A percentile compares a stretch with the other conserved stretches of the same genome.
Conservation (phyloP, 2,888 invertebrate genomes). For the Drosophila rellima region DNA sequence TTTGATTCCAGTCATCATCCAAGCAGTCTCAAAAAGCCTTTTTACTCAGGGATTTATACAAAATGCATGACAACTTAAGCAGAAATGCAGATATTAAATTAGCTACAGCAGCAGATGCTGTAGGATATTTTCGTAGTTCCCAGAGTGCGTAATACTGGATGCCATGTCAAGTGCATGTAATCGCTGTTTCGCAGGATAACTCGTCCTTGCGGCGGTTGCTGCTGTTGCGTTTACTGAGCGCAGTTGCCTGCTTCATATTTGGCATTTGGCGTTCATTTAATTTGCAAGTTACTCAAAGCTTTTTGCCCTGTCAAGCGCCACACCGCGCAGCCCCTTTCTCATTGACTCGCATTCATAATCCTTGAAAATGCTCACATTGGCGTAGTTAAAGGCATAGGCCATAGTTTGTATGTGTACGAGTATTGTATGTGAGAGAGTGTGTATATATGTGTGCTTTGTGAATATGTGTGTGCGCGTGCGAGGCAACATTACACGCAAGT, state of each 20-base stretch:
- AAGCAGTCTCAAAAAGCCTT: constrained; percentile 50
- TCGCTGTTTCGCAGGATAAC: constrained; percentile 19
- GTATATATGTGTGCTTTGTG: neutral
- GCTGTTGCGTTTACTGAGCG: constrained; percentile 2
- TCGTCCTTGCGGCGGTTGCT: constrained; percentile 16
- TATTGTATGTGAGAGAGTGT: constrained; percentile 32
- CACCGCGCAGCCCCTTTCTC: constrained; percentile 18
- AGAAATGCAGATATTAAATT: constrained; percentile 18
- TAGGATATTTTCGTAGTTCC: neutral
- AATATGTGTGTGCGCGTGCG: constrained; percentile 26
- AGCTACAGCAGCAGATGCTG: neutral
- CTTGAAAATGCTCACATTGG: constrained; percentile 54
- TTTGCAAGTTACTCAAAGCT: constrained; percentile 42
- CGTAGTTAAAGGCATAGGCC: constrained; percentile 54
- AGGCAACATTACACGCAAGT: constrained; percentile 71
- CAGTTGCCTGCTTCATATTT: constrained; percentile 34
- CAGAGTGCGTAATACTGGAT: constrained; percentile 13
- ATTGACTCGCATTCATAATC: constrained; percentile 46
- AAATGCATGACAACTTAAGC: constrained; percentile 34
- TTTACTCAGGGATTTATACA: constrained; percentile 38
- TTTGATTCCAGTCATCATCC: constrained; percentile 19
- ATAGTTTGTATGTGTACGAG: constrained; percentile 15
- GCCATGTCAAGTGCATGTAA: constrained; percentile 25
- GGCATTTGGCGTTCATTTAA: constrained; percentile 48
- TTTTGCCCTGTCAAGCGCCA: neutral